Evolutionary conservation across 1,140 invertebrate species (phyloP).

Genomic region (Aphaenogaster floridana): DNA sequence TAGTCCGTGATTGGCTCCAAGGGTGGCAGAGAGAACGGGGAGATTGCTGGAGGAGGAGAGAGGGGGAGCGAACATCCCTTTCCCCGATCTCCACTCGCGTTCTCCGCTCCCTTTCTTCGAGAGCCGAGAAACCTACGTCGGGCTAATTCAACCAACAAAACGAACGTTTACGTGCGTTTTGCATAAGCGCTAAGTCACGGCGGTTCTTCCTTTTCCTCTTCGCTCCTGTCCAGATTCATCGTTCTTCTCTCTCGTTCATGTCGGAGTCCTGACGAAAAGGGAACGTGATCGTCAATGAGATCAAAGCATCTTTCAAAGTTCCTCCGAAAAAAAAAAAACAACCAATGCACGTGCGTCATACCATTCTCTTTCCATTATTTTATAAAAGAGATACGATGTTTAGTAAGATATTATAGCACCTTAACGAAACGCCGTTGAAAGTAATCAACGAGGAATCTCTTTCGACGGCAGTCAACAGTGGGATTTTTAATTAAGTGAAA

Average conservation of each 20-base stretch:
- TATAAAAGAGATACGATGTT: not conserved
- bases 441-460: not conserved
- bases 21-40: conserved; percentile 71
- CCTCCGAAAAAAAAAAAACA: not conserved
- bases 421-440: not conserved
- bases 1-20: conserved; percentile 77
- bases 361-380: not conserved
- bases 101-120: conserved; percentile 10
- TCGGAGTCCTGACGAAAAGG: conserved; percentile 1
- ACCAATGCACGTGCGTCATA: not conserved
- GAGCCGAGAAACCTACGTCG: conserved; percentile 65
- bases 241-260: not conserved
- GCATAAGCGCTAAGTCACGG: conserved; percentile 84
- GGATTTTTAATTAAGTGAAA: conserved; percentile 47
- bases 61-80: conserved; percentile 29
- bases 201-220: conserved; percentile 45
- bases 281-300: conserved; percentile 30
- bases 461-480: not conserved
- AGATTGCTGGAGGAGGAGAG: not conserved
- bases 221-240: not conserved
- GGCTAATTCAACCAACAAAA: conserved; percentile 86
- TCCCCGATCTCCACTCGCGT: conserved; percentile 14
- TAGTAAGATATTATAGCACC: not conserved
- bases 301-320: not conserved
- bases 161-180: conserved; percentile 85